Evolutionary conservation across 2,113 vertebrate genomes (phyloP).

Genomic region (Eublepharis macularius): DNA sequence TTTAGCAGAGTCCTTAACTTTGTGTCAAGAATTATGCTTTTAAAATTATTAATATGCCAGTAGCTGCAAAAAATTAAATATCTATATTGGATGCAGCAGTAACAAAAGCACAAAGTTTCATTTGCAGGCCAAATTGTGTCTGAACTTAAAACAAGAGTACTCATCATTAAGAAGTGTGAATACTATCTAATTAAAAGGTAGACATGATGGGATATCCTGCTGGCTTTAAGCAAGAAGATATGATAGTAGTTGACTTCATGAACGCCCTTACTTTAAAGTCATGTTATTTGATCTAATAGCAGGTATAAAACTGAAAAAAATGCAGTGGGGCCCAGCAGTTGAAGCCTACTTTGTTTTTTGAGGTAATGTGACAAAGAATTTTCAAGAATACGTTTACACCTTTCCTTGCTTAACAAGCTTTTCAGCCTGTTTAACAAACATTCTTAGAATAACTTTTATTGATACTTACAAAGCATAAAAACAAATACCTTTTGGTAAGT

Average conservation of each 20-base stretch:
- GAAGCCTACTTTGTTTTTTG: fast-evolving
- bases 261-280: slow-evolving; percentile 40
- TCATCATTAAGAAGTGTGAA: slow-evolving; percentile 59
- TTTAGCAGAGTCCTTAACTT: background rate
- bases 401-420: background rate
- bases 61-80: background rate
- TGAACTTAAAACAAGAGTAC: slow-evolving; percentile 32
- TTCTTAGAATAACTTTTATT: background rate
- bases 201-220: slow-evolving; percentile 47
- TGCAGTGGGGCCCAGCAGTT: background rate
- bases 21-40: background rate
- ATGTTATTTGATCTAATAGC: slow-evolving; percentile 24
- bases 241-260: slow-evolving; percentile 18
- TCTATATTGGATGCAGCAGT: slow-evolving; percentile 15
- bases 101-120: background rate
- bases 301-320: slow-evolving; percentile 19
- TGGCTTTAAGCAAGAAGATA: slow-evolving; percentile 53
- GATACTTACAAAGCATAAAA: slow-evolving; percentile 10
- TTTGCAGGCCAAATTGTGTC: slow-evolving; percentile 20
- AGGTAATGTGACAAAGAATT: background rate
- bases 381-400: background rate
- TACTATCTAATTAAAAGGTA: slow-evolving; percentile 63
- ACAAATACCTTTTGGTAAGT: fast-evolving
- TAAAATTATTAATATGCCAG: background rate
- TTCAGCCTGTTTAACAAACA: background rate